Base-by-base conservation (phyloP, 2,113 vertebrate genomes). In the Machaerirhynchus nigripectus region DNA sequence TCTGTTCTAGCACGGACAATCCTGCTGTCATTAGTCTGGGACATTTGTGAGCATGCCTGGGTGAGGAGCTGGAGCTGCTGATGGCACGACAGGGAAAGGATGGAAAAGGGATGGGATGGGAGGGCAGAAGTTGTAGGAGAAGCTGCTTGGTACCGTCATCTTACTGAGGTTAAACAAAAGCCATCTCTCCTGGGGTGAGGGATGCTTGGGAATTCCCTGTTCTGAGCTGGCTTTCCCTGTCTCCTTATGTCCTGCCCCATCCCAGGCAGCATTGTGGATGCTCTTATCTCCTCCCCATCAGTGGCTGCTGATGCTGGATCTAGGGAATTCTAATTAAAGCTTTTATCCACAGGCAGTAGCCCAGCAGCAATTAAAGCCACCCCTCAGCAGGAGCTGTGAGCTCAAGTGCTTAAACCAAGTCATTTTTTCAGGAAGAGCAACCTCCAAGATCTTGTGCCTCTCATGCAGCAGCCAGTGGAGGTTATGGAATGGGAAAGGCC, bases 221-320 rank as follows among this genome's bases (percentile, higher is more conserved):
- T 39, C 64, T 21, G 30, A 63, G 64, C 14, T 46, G 28, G 2
- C 22, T 49, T 79, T 42, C 11, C 44, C 21, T 4, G 4, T 27
- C 21, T 46, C 10, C 2, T 35, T 6, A 1, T 2, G 5, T 15
- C 37, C 56, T 40, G 24, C 6, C 84, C 75, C 73, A 30, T 3
- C 40, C 33, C 3, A 3, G 42, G 67, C 28, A 61, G 21, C 14
- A 3, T 1, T 2, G 6, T 0, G 13, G 71, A 1, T 53, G 57
- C 8, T 88, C 22, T 11, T 1, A 13, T 11, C 53, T 28, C 47
- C 27, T 64, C 10, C 27, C 13, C 74, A 24, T 9, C 49, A 9
- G 5, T 0, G n/a, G 46, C 42, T 49, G 70, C 28, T 47, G 52
- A 1, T 16, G 30, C 7, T 16, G 31, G 68, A 44, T 14, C 27